phyloP scores from a whole-genome alignment of 2,888 invertebrate species.

The Drosophila testacea region DNA sequence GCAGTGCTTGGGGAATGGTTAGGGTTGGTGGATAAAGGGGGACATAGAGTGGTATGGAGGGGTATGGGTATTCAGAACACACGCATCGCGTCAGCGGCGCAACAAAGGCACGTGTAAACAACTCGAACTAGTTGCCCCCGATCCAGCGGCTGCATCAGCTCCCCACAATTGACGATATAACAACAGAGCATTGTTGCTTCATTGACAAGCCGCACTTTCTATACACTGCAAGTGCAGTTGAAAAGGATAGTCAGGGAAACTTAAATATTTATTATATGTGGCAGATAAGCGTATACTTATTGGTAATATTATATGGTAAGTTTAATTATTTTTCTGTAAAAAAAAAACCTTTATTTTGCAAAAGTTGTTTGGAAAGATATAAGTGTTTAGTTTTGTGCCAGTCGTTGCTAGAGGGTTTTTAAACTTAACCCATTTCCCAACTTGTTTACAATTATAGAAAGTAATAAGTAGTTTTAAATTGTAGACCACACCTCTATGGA shows the following conservation, averaged over 20 bases:
- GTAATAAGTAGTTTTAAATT: no score
- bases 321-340: no score
- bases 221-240: conserved; percentile 46
- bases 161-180: conserved; percentile 72
- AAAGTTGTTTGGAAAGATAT: no score
- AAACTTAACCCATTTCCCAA: no score
- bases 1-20: conserved; percentile 55
- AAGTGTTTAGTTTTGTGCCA: no score
- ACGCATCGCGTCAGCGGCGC: conserved; percentile 76
- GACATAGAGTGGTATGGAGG: background rate
- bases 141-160: conserved; percentile 43
- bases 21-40: background rate
- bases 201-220: conserved; percentile 54
- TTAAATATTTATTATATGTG: background rate
- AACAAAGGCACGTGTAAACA: conserved; percentile 81
- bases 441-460: no score
- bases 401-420: no score
- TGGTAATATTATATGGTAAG: no score
- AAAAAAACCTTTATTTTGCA: no score
- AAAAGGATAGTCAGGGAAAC: background rate
- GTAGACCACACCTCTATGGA: no score
- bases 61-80: conserved; percentile 55
- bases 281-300: no score
- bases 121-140: conserved; percentile 67
- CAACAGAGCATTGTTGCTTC: conserved; percentile 40